Base-by-base conservation (phyloP, 1,140 invertebrate species). In the Oreohelix idahoensis region DNA sequence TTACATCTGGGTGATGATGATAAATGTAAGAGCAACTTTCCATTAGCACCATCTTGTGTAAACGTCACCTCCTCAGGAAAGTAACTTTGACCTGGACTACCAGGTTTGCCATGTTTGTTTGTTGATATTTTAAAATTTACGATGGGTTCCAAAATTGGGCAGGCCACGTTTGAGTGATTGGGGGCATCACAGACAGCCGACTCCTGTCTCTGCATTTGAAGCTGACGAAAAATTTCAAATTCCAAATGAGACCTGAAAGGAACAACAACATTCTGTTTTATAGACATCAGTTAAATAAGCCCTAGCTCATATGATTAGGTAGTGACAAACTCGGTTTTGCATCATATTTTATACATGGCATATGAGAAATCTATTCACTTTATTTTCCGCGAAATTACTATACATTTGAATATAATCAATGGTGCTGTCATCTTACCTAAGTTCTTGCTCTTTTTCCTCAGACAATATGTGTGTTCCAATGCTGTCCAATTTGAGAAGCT, bases 211-310 rank as follows among this genome's bases (percentile, higher is more conserved):
- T 90, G 88, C 45, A 90, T 86, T 79, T 92, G 90, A 2, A 92
- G 88, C 75, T 90, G 91, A 20, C 89, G 88, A 85, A 92, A 90
- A 35, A 92, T 90, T 83, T 92, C 90, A 85, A 92, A 42, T 77
- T 92, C 90, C 38, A 92, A 79, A 77, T 91, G 88, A 71, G 89
- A 89, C 75, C 90, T 91, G 79, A 36, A 86, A 84, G 35, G 80
- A 45, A 80, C 49, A 84, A 74, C 15, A 45, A 45, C 15, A 45
- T 45, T 45, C 5, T 8, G 15, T 45, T 8, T 45, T 45, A 45
- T 5, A 45, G 42, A 45, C 15, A 45, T 45, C 42, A 45, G 42
- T 45, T n/a, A 45, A 45, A 45, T 15, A 45, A 45, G 42, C 5
- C 5, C 5, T 45, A 45, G 15, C 42, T 45, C 15, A 45, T 45